Conservation (phyloP, 2,888 invertebrate genomes). For the Creontiades dilutus region DNA sequence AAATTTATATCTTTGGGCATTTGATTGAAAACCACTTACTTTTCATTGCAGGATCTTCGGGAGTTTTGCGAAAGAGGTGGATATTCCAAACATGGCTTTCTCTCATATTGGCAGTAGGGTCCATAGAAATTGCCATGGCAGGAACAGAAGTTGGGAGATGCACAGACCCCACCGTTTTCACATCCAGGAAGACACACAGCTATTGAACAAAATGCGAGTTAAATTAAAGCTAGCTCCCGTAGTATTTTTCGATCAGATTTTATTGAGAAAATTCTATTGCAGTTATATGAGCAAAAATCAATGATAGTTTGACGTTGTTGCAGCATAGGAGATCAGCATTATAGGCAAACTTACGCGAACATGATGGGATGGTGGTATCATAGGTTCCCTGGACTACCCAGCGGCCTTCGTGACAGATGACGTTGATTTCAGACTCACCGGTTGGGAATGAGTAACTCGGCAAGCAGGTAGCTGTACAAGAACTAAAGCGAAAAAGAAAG, state of each 20-base stretch:
- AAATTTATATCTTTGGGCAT: not conserved
- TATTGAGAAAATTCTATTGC: no score
- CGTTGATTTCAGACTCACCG: slow-evolving; percentile 79
- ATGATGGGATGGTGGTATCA: slow-evolving; percentile 81
- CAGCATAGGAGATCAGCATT: no score
- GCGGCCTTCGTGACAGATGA: slow-evolving; percentile 80
- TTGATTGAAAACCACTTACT: slow-evolving; percentile 79
- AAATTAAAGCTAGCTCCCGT: not conserved
- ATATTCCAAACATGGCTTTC: slow-evolving; percentile 84
- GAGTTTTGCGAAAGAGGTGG: slow-evolving; percentile 85
- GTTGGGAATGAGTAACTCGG: slow-evolving; percentile 80
- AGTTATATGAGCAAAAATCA: no score
- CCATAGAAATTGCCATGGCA: slow-evolving; percentile 88
- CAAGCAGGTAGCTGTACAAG: slow-evolving; percentile 81
- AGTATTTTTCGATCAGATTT: no score
- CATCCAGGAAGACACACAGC: slow-evolving; percentile 88
- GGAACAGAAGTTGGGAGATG: slow-evolving; percentile 86
- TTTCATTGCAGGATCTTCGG: slow-evolving; percentile 82
- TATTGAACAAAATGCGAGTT: slow-evolving; percentile 78
- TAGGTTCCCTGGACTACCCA: slow-evolving; percentile 80
- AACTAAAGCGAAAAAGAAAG: slow-evolving; percentile 77
- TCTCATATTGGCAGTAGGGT: slow-evolving; percentile 86
- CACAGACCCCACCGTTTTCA: slow-evolving; percentile 89
- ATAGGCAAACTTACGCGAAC: slow-evolving; percentile 81
- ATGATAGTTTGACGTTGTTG: no score